Evolutionary conservation across 2,888 invertebrate species (phyloP).

Genomic region (Polia nebulosa): DNA sequence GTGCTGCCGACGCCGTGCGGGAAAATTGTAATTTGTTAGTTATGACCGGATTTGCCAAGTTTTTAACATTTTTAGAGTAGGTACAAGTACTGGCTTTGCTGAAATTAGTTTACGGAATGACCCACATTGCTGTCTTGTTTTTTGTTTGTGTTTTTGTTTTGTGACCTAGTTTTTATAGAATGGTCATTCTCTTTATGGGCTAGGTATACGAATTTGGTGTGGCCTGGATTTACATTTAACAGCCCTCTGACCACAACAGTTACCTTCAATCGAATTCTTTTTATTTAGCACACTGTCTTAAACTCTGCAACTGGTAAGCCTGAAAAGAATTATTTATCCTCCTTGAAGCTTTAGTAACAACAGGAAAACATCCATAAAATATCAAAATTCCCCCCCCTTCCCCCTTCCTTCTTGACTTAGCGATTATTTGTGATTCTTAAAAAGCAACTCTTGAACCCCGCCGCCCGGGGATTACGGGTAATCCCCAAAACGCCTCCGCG

Average conservation of each 20-base stretch:
- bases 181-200: neutral
- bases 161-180: slow-evolving; percentile 2
- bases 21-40: slow-evolving; percentile 62
- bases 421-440: slow-evolving; percentile 60
- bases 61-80: slow-evolving; percentile 49
- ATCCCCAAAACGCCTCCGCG: slow-evolving; percentile 54
- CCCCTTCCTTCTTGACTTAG: slow-evolving; percentile 35
- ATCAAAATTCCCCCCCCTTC: slow-evolving; percentile 28
- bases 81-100: slow-evolving; percentile 8
- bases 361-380: slow-evolving; percentile 33
- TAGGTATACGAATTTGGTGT: too few relatives aligned
- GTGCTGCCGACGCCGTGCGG: slow-evolving; percentile 17
- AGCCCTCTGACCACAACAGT: neutral
- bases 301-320: neutral
- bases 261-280: neutral
- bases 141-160: slow-evolving; percentile 4
- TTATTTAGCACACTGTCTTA: neutral
- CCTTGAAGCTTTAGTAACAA: slow-evolving; percentile 25
- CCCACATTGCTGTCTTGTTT: slow-evolving; percentile 11
- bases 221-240: too few relatives aligned
- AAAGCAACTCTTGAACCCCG: slow-evolving; percentile 48
- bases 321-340: slow-evolving; percentile 15
- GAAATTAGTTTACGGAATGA: slow-evolving; percentile 45
- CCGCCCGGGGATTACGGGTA: slow-evolving; percentile 50
- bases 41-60: slow-evolving; percentile 52